Conservation (phyloP, 2,888 invertebrate genomes). For the Lasioglossum malachurum region DNA sequence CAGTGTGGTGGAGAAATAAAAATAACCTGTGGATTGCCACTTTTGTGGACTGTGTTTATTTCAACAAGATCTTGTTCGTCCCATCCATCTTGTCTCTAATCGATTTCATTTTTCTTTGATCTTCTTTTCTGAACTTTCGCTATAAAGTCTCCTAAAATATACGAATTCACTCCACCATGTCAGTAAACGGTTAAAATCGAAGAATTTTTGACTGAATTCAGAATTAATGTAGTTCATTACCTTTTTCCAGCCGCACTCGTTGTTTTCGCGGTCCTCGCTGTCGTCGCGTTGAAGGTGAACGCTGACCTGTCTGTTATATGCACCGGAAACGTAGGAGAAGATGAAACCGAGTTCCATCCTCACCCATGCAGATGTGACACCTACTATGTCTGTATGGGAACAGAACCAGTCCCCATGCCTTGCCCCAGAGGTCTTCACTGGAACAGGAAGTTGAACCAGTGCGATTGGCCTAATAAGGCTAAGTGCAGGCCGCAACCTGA, state of each 20-base stretch:
- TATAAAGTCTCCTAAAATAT: background rate
- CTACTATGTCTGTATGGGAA: background rate
- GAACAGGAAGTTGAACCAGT: accelerated
- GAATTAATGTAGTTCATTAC: background rate
- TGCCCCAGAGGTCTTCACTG: background rate
- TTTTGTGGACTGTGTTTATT: background rate
- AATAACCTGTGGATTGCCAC: background rate
- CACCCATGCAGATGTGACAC: background rate
- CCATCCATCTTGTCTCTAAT: background rate
- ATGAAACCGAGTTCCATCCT: background rate
- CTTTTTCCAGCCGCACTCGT: background rate
- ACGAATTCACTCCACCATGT: too few species aligned
- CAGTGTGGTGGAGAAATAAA: background rate
- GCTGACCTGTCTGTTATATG: background rate
- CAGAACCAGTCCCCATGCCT: background rate
- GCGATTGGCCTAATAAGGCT: background rate
- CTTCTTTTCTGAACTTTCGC: too few species aligned
- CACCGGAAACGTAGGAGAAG: accelerated
- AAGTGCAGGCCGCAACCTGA: background rate
- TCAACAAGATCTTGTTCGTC: background rate
- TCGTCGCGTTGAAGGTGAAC: background rate
- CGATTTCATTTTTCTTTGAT: background rate
- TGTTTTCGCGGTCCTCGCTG: background rate
- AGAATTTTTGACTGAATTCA: background rate
- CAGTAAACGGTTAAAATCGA: too few species aligned